Conservation (phyloP, 2,888 invertebrate species). For the Apodemia hepburni region DNA sequence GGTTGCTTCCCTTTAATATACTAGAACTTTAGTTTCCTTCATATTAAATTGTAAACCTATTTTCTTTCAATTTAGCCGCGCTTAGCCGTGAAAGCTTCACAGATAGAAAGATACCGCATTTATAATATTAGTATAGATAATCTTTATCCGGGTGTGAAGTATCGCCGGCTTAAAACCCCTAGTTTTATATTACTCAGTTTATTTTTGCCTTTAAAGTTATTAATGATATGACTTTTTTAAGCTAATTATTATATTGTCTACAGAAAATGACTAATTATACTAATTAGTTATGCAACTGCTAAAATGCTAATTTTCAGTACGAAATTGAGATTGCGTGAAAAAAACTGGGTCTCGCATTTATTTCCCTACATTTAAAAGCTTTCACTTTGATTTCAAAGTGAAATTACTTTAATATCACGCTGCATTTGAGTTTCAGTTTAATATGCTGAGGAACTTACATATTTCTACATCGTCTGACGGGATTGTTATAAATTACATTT, state of each 20-base stretch:
- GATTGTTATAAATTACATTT: background rate
- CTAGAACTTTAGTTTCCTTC: too few species aligned
- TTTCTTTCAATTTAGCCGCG: too few species aligned
- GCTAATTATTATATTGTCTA: background rate
- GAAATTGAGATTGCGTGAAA: conserved; percentile 2
- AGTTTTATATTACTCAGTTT: background rate
- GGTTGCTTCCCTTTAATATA: too few species aligned
- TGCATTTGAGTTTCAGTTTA: conserved; percentile 28
- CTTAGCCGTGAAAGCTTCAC: too few species aligned
- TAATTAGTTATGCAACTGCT: background rate
- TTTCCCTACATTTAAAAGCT: conserved; percentile 28
- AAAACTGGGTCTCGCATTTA: conserved; percentile 29
- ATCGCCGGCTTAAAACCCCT: too few species aligned
- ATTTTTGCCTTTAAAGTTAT: background rate
- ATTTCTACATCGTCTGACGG: conserved; percentile 1
- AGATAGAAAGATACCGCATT: too few species aligned
- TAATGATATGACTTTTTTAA: background rate
- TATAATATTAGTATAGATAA: too few species aligned
- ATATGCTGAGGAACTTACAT: conserved; percentile 16
- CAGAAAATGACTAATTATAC: background rate
- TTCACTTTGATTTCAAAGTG: conserved; percentile 31
- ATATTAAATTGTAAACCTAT: too few species aligned
- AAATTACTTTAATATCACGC: conserved; percentile 28
- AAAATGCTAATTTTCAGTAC: background rate
- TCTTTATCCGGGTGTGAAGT: too few species aligned